Evolutionary conservation across 2,888 invertebrate genomes (phyloP), one percentile per base, ranked within the genome.

Genomic region (Crossocerus cetratus): DNA sequence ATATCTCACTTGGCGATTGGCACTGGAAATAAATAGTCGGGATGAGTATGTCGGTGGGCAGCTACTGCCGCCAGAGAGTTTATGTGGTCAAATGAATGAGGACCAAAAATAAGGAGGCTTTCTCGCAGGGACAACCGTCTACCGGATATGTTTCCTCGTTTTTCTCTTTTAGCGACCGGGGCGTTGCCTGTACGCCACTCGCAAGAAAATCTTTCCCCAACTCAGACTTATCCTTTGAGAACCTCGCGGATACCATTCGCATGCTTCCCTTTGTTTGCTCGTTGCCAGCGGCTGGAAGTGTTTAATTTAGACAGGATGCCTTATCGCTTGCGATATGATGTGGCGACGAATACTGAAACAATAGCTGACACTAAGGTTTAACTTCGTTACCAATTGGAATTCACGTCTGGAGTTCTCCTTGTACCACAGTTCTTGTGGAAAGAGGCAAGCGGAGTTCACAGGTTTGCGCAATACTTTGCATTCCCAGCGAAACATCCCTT

Each of bases 31-130:
- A 69, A 65, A 66, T 69, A 69, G 54, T 62, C 23, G 54, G n/a
- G 59, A 20, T 43, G 23, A 43, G 64, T 8, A 22, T 32, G 44
- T 45, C 20, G 55, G 42, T 32, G 49, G 49, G 49, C 49, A 49
- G 49, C 14, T 3, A 62, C 44, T 43, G 21, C 57, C 54, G 43
- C 8, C 53, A 18, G 18, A 56, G 20, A 22, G 67, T 49, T 62
- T 54, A 55, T 53, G 69, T 69, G 72, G 72, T 32, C 11, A 81
- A 79, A 77, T 76, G 78, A 81, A 79, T 81, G 77, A 74, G 76
- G 56, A 59, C 70, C 69, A 78, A 78, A 81, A 78, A 81, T 80
- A 80, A 68, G 23, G 20, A 44, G 69, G 63, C 72, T 75, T 76
- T 74, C 71, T 49, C 49, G 14, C 2, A 49, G 49, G 16, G 16